Percentiles rank a stretch among this genome's conserved stretches.
Evolutionary conservation across 2,797 vertebrate species (phyloP).

Genomic region (Helicolenus hilgendorfi): DNA sequence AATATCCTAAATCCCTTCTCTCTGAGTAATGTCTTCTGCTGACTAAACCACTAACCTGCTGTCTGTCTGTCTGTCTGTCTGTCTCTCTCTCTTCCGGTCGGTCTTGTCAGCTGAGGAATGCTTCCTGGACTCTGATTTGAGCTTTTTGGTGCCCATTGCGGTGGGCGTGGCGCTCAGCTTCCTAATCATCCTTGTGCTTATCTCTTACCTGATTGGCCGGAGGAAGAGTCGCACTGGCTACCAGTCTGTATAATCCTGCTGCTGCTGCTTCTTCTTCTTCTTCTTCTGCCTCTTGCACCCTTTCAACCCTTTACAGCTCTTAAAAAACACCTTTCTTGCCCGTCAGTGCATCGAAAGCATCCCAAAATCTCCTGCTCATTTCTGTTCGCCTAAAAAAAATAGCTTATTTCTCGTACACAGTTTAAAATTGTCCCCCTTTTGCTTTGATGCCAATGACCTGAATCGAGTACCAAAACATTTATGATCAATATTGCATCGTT

Average conservation of each 20-base stretch:
- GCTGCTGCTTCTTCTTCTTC: slow-evolving; percentile 8
- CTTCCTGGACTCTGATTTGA: slow-evolving; percentile 98
- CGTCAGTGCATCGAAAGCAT: slow-evolving; percentile 36
- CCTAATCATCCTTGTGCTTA: slow-evolving; percentile 97
- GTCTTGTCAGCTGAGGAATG: slow-evolving; percentile 96
- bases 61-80: slow-evolving; percentile 79
- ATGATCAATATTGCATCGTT: slow-evolving; percentile 65
- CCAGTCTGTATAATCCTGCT: slow-evolving; percentile 94
- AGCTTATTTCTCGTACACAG: slow-evolving; percentile 47
- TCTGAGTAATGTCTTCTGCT: slow-evolving; percentile 2
- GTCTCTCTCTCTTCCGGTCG: slow-evolving; percentile 72
- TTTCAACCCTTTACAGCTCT: slow-evolving; percentile 23
- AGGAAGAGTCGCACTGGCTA: slow-evolving; percentile 97
- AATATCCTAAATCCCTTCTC: neutral
- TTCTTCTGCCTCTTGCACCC: slow-evolving; percentile 32
- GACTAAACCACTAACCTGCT: slow-evolving; percentile 64
- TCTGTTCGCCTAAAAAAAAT: slow-evolving; percentile 29
- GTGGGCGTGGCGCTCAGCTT: slow-evolving; percentile 96
- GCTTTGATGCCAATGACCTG: slow-evolving; percentile 69
- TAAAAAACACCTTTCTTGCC: slow-evolving; percentile 18
- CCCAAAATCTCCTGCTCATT: slow-evolving; percentile 31
- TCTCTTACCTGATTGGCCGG: slow-evolving; percentile 97
- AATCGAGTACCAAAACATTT: slow-evolving; percentile 69
- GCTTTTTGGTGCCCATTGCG: slow-evolving; percentile 97
- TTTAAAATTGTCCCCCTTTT: slow-evolving; percentile 32